Base-by-base conservation (phyloP, 2,113 vertebrate genomes). In the Deroptyus accipitrinus region DNA sequence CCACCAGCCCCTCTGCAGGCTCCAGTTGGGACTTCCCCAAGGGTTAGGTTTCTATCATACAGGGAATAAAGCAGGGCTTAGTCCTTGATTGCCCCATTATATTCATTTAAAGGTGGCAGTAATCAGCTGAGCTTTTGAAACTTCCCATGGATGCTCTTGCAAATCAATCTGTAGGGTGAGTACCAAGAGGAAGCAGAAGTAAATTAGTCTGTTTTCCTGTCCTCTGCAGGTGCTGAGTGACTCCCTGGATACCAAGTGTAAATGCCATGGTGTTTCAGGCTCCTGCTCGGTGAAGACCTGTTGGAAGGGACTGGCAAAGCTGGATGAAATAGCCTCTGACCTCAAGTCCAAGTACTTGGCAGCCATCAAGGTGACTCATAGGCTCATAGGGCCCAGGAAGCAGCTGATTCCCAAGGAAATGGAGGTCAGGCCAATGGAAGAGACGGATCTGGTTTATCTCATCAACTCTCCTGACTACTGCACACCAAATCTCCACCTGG, bases 221-320 rank as follows among this genome's bases (percentile, higher is more conserved):
- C 46, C 44, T 31, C 87, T 79, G 25, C 88, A 98, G 98, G 96
- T 96, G 23, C 95, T 98, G 70, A 94, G 97, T 28, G 98, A 98
- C 64, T 97, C 98, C 46, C 44, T 98, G 96, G 97, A 98, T 16
- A 98, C 97, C 78, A 98, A 97, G 84, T 98, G 98, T 81, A 98
- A 98, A 68, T 98, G 98, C 78, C 98, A 98, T 0, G 98, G 98
- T 3, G 98, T 98, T 74, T 98, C 98, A 35, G 98, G 98, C 35
- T 98, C 98, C 8, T 98, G 98, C 52, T 98, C 98, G 0, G 97
- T 98, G 57, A 98, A 98, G 94, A 98, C 98, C 13, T 98, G 98
- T 49, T 98, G 98, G 98, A 98, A 98, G 80, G 98, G 97, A 2
- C 95, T 98, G 51, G 95, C 96, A 62, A 96, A 96, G 51, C 74